A percentile compares a stretch with the other conserved stretches of the same genome.
phyloP scores from a whole-genome alignment of 2,888 invertebrate species.

The Chorisops tibialis region DNA sequence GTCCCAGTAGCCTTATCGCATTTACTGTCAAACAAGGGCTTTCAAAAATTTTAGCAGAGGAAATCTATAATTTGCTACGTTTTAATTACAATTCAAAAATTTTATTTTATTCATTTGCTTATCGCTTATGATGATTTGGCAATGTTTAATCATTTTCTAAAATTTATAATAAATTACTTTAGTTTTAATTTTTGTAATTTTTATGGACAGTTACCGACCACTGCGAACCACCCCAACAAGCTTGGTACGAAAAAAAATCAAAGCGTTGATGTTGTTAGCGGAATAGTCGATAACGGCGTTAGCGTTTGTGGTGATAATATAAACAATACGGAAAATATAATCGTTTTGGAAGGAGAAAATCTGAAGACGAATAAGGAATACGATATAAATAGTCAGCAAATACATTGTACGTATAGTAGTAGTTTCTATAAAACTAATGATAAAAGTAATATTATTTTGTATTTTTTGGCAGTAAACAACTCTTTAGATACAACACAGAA shows the following conservation, averaged over 20 bases:
- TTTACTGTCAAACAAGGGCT: no score
- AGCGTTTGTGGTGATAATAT: conserved; percentile 9
- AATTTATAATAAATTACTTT: conserved; percentile 26
- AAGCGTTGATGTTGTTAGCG: neutral
- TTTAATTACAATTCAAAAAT: neutral
- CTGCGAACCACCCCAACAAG: conserved; percentile 3
- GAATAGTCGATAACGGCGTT: conserved; percentile 16
- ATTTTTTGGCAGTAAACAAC: conserved; percentile 3
- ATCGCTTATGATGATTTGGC: conserved; percentile 21
- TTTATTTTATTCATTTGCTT: conserved; percentile 16
- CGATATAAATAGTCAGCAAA: neutral
- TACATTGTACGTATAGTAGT: neutral
- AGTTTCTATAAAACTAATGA: neutral
- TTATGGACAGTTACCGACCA: conserved; percentile 26
- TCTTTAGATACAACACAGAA: neutral
- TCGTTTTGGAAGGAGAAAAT: conserved; percentile 29
- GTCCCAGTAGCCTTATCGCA: no score
- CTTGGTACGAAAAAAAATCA: conserved; percentile 7
- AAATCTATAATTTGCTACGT: conserved; percentile 11
- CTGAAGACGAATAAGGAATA: neutral
- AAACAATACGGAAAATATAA: conserved; percentile 24
- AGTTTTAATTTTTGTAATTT: conserved; percentile 29
- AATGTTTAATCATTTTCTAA: conserved; percentile 21
- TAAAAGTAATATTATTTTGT: neutral
- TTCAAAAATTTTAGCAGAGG: conserved; percentile 13